Conservation (phyloP, 2,888 invertebrate genomes). For the Spilosoma lubricipeda region DNA sequence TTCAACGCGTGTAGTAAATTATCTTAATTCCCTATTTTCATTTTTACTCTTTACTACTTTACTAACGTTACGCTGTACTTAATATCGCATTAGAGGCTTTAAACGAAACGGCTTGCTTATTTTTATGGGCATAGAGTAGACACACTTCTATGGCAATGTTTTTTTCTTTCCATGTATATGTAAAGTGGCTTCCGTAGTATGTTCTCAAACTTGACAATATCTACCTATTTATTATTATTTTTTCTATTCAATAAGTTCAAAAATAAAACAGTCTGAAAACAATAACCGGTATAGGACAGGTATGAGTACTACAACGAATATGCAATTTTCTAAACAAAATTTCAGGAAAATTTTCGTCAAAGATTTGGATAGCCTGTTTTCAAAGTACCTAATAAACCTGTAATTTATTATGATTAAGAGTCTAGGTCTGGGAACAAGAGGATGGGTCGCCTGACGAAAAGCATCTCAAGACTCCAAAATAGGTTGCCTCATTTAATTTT, state of each 20-base stretch:
- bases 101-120: conserved; percentile 16
- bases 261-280: background rate
- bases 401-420: background rate
- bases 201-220: background rate
- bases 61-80: conserved; percentile 30
- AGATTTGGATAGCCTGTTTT: no score
- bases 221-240: no score
- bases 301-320: background rate
- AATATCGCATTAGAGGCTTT: conserved; percentile 39
- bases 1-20: conserved; percentile 39
- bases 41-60: conserved; percentile 15
- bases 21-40: conserved; percentile 32
- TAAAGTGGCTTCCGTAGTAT: background rate
- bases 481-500: background rate
- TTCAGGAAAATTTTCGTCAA: background rate
- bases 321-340: background rate
- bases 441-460: background rate
- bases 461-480: background rate
- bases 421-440: background rate
- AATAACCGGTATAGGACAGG: background rate
- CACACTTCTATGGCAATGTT: conserved; percentile 15
- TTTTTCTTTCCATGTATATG: background rate
- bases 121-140: background rate
- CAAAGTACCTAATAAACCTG: background rate
- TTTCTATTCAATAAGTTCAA: background rate